Conservation (phyloP, 1,140 invertebrate species). For the Drosophila simulans region DNA sequence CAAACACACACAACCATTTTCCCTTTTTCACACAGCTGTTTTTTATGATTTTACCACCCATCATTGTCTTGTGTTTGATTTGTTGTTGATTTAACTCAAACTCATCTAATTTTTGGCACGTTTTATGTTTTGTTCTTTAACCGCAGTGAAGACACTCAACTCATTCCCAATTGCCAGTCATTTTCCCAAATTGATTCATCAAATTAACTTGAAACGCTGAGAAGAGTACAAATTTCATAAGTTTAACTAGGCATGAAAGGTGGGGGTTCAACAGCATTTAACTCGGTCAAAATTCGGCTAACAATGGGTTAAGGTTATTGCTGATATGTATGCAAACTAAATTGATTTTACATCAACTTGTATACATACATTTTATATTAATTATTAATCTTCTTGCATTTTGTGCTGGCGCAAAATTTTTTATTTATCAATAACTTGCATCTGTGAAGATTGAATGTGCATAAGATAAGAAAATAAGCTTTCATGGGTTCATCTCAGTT, state of each 20-base stretch:
- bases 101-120: conserved; percentile 70
- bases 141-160: conserved; percentile 12
- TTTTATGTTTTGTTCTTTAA: conserved; percentile 34
- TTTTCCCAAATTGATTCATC: conserved; percentile 50
- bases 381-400: conserved; percentile 2
- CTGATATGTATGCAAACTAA: conserved; percentile 19
- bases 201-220: conserved; percentile 47
- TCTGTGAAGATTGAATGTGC: neutral
- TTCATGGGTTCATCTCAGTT: conserved; percentile 6
- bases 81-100: conserved; percentile 64
- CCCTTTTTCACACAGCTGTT: conserved; percentile 45
- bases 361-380: neutral
- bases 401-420: conserved; percentile 50
- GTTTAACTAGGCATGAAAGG: conserved; percentile 63
- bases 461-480: neutral
- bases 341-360: conserved; percentile 17
- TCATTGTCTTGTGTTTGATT: conserved; percentile 46
- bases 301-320: conserved; percentile 44
- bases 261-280: conserved; percentile 40
- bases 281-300: conserved; percentile 41
- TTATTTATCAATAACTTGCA: conserved; percentile 11
- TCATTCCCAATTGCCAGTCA: conserved; percentile 55
- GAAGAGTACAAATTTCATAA: conserved; percentile 70
- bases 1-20: conserved; percentile 13
- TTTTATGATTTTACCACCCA: conserved; percentile 25